Conservation (phyloP, 2,797 vertebrate species). For the Poeciliopsis turneri region DNA sequence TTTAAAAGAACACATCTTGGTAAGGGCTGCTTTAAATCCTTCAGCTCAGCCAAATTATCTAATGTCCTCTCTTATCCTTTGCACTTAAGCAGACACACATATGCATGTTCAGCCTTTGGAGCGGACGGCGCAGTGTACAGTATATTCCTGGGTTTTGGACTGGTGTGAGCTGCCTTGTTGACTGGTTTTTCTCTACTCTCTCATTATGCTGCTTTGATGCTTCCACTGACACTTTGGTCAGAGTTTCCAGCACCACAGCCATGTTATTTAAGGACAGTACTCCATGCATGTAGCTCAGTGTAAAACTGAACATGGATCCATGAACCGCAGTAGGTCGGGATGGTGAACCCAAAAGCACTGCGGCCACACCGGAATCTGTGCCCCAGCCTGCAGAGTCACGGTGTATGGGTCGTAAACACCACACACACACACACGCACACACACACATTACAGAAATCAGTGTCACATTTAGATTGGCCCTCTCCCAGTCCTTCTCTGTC, state of each 20-base stretch:
- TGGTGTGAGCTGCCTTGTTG: constrained; percentile 70
- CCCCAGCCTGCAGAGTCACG: constrained; percentile 55
- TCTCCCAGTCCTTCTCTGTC: constrained; percentile 71
- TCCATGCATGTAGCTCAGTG: constrained; percentile 22
- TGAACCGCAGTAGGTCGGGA: constrained; percentile 36
- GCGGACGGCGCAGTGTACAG: not conserved
- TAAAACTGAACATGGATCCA: constrained; percentile 25
- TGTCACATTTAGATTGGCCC: constrained; percentile 71
- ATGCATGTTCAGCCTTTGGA: constrained; percentile 7
- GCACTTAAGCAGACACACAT: constrained; percentile 23
- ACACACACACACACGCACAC: constrained; percentile 8
- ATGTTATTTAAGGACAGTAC: constrained; percentile 66
- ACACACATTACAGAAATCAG: constrained; percentile 61
- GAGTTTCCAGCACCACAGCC: constrained; percentile 70
- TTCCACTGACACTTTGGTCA: constrained; percentile 72
- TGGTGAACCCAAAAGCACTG: constrained; percentile 51
- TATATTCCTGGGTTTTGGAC: constrained; percentile 53
- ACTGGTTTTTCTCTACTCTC: constrained; percentile 72
- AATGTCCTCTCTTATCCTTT: constrained; percentile 24
- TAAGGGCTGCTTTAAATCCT: constrained; percentile 11
- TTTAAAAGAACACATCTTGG: constrained; percentile 4
- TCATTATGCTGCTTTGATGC: constrained; percentile 73
- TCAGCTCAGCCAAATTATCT: constrained; percentile 8
- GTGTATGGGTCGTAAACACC: constrained; percentile 61
- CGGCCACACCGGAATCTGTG: constrained; percentile 68